Conservation (phyloP, 2,888 invertebrate species). For the Rhagonycha fulva region DNA sequence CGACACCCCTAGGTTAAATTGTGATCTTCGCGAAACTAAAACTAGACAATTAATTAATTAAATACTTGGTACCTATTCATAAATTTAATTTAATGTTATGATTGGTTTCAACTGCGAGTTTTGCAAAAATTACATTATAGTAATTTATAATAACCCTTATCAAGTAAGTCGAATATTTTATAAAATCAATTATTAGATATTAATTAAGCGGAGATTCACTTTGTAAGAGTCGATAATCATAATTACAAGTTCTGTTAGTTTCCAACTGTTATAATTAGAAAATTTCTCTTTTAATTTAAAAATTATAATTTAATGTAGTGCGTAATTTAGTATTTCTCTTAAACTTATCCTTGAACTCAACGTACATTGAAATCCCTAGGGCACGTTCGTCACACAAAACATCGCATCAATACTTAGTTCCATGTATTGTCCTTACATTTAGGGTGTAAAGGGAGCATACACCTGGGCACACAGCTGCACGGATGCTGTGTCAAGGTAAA, state of each 20-base stretch:
- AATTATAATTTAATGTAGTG: constrained; percentile 5
- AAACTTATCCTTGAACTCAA: constrained; percentile 27
- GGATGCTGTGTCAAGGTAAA: constrained; percentile 50
- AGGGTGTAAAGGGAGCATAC: constrained; percentile 54
- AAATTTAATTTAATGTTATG: not conserved
- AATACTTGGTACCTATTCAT: not conserved
- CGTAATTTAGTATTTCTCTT: constrained; percentile 11
- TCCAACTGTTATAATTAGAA: not conserved
- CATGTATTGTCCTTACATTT: constrained; percentile 48
- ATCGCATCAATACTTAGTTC: constrained; percentile 49
- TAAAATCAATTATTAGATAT: not conserved
- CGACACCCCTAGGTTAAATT: not conserved
- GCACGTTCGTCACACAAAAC: constrained; percentile 27
- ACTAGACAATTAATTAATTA: not conserved
- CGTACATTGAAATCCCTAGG: constrained; percentile 17
- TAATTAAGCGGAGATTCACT: not conserved
- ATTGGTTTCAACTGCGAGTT: not conserved
- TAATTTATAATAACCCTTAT: not conserved
- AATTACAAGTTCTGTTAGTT: not conserved
- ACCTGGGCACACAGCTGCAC: constrained; percentile 56
- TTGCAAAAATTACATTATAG: not conserved
- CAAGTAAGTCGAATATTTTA: not conserved
- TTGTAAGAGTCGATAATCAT: not conserved
- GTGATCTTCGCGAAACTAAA: not conserved
- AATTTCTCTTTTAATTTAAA: not conserved